phyloP scores from a whole-genome alignment of 2,888 invertebrate genomes.

The Leptopilina drosophilae region DNA sequence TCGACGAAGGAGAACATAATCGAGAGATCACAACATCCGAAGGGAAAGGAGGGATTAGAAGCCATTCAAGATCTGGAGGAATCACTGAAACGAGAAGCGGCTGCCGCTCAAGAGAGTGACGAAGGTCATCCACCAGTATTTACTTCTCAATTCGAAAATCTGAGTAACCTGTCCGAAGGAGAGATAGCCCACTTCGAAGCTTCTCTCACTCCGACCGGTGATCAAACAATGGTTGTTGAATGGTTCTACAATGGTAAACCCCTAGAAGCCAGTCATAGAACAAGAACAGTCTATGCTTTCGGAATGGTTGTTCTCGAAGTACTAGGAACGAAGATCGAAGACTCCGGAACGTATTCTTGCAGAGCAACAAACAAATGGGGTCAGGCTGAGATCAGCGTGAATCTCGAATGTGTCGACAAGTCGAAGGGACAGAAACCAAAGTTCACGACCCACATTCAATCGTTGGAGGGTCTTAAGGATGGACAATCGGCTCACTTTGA shows the following conservation, averaged over 20 bases:
- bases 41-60: constrained; percentile 94
- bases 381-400: constrained; percentile 90
- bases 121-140: constrained; percentile 92
- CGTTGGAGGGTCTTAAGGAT: constrained; percentile 90
- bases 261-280: constrained; percentile 92
- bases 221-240: constrained; percentile 95
- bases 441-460: constrained; percentile 92
- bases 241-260: constrained; percentile 97
- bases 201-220: constrained; percentile 94
- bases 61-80: constrained; percentile 95
- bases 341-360: constrained; percentile 93
- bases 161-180: constrained; percentile 92
- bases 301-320: constrained; percentile 98
- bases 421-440: constrained; percentile 91
- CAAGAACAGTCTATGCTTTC: constrained; percentile 96
- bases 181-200: constrained; percentile 99
- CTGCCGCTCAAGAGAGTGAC: constrained; percentile 84
- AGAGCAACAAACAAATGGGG: constrained; percentile 94
- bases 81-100: constrained; percentile 86
- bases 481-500: constrained; percentile 97
- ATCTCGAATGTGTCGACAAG: constrained; percentile 89
- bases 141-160: constrained; percentile 90
- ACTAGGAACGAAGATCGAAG: constrained; percentile 93
- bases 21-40: constrained; percentile 94
- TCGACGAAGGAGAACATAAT: constrained; percentile 89